Conservation (phyloP, 2,113 vertebrate species). For the Bufo bufo region DNA sequence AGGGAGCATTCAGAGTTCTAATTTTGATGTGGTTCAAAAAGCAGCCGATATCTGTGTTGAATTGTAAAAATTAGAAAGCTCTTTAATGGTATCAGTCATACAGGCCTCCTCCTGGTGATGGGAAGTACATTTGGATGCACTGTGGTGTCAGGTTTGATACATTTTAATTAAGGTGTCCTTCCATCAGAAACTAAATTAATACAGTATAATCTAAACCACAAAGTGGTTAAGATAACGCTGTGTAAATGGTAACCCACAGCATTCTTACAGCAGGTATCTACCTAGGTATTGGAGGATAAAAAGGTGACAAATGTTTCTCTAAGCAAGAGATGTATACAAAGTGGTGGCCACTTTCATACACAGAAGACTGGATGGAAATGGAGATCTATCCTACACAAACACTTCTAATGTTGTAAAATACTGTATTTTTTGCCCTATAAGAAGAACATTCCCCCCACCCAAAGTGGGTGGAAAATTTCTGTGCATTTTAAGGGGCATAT, state of each 20-base stretch:
- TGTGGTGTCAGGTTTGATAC: constrained; percentile 21
- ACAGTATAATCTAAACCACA: background rate
- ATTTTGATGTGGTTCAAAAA: constrained; percentile 53
- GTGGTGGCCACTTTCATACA: background rate
- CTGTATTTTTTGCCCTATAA: too few relatives aligned
- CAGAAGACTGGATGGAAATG: background rate
- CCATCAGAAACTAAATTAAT: background rate
- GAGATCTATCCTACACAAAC: background rate
- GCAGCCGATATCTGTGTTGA: constrained; percentile 51
- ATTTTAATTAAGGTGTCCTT: background rate
- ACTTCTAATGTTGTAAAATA: too few relatives aligned
- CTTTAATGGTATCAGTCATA: constrained; percentile 8
- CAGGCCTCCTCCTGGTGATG: background rate
- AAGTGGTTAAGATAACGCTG: background rate
- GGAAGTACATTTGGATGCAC: constrained; percentile 8
- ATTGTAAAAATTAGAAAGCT: constrained; percentile 48
- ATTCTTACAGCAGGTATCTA: background rate
- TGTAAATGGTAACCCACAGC: background rate
- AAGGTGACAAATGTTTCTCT: background rate
- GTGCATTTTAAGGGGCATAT: too few relatives aligned
- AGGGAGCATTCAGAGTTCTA: constrained; percentile 53
- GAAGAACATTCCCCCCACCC: too few relatives aligned
- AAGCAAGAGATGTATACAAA: background rate
- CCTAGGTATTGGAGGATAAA: background rate
- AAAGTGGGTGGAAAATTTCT: too few relatives aligned